Conservation (phyloP, 2,113 vertebrate genomes). For the Lagopus muta region DNA sequence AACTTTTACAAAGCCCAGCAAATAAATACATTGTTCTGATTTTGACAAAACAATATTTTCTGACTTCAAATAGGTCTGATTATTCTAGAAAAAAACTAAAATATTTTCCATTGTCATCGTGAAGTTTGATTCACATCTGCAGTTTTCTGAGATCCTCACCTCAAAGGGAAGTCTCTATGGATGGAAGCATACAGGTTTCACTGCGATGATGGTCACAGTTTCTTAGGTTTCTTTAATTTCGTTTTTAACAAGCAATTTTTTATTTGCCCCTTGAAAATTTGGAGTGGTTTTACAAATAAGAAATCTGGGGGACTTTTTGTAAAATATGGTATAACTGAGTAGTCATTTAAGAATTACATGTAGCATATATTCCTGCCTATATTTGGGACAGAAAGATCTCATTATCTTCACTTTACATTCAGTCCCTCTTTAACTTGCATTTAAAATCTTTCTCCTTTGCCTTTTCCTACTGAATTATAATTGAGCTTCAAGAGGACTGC, state of each 20-base stretch:
- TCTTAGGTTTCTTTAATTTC: background rate
- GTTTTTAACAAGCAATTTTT: background rate
- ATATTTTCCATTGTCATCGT: background rate
- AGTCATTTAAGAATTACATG: background rate
- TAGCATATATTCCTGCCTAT: background rate
- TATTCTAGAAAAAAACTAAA: background rate
- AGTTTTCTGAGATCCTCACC: background rate
- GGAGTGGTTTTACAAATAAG: background rate
- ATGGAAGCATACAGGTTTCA: background rate
- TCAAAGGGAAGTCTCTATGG: background rate
- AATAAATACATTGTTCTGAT: background rate
- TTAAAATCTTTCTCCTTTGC: background rate
- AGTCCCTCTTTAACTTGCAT: background rate
- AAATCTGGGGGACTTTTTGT: background rate
- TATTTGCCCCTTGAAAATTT: background rate
- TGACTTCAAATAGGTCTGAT: background rate
- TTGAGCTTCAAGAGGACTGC: background rate
- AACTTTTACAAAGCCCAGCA: background rate
- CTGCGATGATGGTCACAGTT: background rate
- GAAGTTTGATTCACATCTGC: background rate
- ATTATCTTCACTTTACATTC: background rate
- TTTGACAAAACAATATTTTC: background rate
- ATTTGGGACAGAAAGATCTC: background rate
- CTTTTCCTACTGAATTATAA: constrained; percentile 23
- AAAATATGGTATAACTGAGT: background rate